A percentile compares a stretch with the other conserved stretches of the same genome.
Conservation (phyloP, 2,113 vertebrate species). For the Hystrix brachyura region DNA sequence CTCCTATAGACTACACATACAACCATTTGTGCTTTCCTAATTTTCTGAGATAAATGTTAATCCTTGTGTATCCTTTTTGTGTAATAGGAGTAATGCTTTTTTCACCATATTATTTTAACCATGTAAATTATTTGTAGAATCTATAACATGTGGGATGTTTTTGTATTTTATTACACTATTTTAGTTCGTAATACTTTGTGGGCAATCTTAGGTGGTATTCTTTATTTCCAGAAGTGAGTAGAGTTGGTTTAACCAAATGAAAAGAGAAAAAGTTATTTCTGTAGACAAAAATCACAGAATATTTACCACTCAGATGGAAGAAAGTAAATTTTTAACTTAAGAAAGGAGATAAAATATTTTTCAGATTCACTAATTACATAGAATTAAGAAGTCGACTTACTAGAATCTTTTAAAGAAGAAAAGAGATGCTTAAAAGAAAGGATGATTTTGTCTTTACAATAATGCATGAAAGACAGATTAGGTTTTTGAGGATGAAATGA, state of each 20-base stretch:
- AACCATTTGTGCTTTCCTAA: background rate
- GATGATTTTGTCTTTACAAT: background rate
- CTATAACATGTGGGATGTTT: background rate
- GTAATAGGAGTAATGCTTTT: background rate
- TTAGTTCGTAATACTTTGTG: background rate
- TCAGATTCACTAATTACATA: background rate
- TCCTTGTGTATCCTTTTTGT: accelerated
- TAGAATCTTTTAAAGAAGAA: background rate
- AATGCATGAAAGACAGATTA: background rate
- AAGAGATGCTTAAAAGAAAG: background rate
- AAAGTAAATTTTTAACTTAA: background rate
- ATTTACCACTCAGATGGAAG: background rate
- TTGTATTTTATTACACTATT: background rate
- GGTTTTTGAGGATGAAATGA: background rate
- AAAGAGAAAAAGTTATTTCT: background rate
- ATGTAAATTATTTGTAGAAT: background rate
- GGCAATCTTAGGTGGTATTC: background rate
- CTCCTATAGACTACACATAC: background rate
- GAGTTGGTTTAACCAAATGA: no score
- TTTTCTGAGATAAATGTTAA: background rate
- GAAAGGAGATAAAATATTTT: background rate
- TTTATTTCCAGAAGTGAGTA: background rate
- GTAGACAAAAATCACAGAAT: background rate
- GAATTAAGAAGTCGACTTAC: background rate
- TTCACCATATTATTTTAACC: background rate